phyloP scores from a whole-genome alignment of 2,888 invertebrate genomes.

The Ommatoiulus sabulosus region DNA sequence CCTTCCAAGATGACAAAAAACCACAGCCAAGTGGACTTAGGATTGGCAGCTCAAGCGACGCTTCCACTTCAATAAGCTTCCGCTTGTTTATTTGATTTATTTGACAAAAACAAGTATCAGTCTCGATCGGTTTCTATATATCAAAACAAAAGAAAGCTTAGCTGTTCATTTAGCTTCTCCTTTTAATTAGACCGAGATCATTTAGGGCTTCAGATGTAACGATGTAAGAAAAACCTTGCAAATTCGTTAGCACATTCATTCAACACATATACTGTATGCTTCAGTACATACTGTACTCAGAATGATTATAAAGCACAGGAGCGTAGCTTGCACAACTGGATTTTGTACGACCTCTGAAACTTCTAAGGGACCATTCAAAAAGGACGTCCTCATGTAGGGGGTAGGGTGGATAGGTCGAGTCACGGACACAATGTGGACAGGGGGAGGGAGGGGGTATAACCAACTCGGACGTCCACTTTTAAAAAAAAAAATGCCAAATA shows the following conservation, averaged over 20 bases:
- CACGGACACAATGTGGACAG: too few species aligned
- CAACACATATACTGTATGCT: not conserved
- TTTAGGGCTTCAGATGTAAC: not conserved
- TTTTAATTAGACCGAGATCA: not conserved
- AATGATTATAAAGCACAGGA: too few species aligned
- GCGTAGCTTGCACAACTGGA: too few species aligned
- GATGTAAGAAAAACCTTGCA: not conserved
- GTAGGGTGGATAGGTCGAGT: too few species aligned
- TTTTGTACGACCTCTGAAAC: too few species aligned
- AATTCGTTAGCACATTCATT: not conserved
- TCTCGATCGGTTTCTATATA: not conserved
- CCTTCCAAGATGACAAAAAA: not conserved
- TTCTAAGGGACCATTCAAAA: too few species aligned
- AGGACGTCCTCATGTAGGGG: too few species aligned
- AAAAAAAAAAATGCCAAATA: too few species aligned
- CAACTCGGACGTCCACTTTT: too few species aligned
- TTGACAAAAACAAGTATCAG: not conserved
- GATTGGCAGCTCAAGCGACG: not conserved
- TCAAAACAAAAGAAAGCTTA: not conserved
- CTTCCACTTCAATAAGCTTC: slow-evolving; percentile 15
- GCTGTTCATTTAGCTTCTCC: not conserved
- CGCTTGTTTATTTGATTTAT: slow-evolving; percentile 29
- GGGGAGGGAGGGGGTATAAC: too few species aligned
- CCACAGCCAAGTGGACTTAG: not conserved
- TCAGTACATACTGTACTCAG: too few species aligned